Evolutionary conservation across 2,888 invertebrate species (phyloP).

Genomic region (Ephialtes manifestator): DNA sequence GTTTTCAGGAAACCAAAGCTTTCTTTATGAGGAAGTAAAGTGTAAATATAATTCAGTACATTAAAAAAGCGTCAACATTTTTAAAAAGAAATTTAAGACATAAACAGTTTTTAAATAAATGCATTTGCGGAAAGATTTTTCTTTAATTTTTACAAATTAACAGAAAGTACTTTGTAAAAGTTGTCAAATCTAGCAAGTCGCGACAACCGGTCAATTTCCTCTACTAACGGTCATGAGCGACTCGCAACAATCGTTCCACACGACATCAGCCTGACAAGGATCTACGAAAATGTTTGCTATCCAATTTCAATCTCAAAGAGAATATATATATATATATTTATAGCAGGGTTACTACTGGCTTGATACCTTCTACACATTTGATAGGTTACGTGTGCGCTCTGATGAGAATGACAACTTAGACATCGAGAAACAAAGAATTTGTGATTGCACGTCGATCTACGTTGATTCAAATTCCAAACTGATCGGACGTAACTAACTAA

Average conservation of each 20-base stretch:
- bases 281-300: constrained; percentile 57
- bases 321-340: neutral
- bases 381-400: neutral
- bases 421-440: neutral
- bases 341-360: neutral
- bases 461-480: constrained; percentile 5
- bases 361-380: neutral
- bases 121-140: neutral
- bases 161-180: too few species aligned
- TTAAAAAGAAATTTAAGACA: too few species aligned
- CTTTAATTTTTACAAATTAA: too few species aligned
- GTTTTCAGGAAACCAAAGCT: too few species aligned
- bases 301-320: constrained; percentile 37
- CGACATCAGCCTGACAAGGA: constrained; percentile 48
- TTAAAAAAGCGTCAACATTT: neutral
- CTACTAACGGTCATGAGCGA: constrained; percentile 13
- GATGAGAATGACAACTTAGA: neutral
- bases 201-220: constrained; percentile 52
- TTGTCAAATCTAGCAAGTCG: too few species aligned
- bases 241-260: constrained; percentile 40
- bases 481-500: constrained; percentile 27
- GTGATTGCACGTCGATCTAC: constrained; percentile 12
- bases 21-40: neutral
- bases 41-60: neutral
- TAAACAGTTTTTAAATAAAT: neutral